These are phyloP conservation scores for Oncopodura yosiiana DNA, from an alignment of 1,140 invertebrate genomes.

Conservation along the genomic window DNA sequence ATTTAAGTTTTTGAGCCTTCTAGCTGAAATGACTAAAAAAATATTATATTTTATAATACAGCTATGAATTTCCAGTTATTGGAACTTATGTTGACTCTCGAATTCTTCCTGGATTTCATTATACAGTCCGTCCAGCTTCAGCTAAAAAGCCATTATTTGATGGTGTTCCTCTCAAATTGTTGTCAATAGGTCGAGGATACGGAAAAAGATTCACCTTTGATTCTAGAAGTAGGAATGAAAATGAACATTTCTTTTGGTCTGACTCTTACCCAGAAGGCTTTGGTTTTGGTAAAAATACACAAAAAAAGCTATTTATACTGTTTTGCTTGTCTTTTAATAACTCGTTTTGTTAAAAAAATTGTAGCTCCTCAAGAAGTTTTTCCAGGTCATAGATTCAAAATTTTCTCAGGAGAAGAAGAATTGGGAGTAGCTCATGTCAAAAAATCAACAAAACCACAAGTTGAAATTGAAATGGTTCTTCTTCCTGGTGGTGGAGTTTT, in stretches of 20 bases:
- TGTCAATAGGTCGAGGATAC: slow-evolving; percentile 63
- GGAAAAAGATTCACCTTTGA: slow-evolving; percentile 64
- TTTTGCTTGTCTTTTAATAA: slow-evolving; percentile 45
- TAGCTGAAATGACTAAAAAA: too few relatives aligned
- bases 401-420: slow-evolving; percentile 43
- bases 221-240: slow-evolving; percentile 52
- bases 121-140: slow-evolving; percentile 55
- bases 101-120: slow-evolving; percentile 61
- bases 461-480: slow-evolving; percentile 32
- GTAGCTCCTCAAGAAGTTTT: slow-evolving; percentile 34
- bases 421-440: slow-evolving; percentile 51
- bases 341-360: neutral
- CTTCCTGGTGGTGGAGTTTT: slow-evolving; percentile 43
- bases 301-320: slow-evolving; percentile 53
- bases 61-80: slow-evolving; percentile 62
- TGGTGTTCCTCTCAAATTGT: slow-evolving; percentile 51
- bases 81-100: slow-evolving; percentile 64
- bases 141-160: slow-evolving; percentile 53
- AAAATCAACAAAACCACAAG: slow-evolving; percentile 23
- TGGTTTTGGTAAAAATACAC: slow-evolving; percentile 57
- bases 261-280: slow-evolving; percentile 62
- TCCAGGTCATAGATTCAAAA: slow-evolving; percentile 34
- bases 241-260: slow-evolving; percentile 65
- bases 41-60: too few relatives aligned
- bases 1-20: too few relatives aligned